Percentiles rank a stretch among this genome's conserved stretches.
Evolutionary conservation across 2,888 invertebrate genomes (phyloP).

Genomic region (Melinopterus prodromus): DNA sequence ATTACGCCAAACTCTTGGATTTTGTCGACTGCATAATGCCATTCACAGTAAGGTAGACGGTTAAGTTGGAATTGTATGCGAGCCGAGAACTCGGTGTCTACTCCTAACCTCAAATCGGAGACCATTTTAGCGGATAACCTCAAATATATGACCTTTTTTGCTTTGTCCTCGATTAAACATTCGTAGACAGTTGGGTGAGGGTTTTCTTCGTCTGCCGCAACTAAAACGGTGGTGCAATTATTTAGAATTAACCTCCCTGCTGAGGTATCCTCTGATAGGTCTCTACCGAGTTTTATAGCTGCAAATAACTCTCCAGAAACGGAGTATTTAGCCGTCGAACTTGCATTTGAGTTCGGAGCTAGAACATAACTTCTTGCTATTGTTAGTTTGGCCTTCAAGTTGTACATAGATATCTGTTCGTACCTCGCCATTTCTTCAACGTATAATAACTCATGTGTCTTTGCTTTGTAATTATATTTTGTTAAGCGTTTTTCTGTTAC

Average conservation of each 20-base stretch:
- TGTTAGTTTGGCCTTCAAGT: conserved; percentile 70
- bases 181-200: conserved; percentile 71
- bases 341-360: conserved; percentile 72
- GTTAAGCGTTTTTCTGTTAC: conserved; percentile 70
- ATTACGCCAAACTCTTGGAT: conserved; percentile 75
- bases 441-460: conserved; percentile 78
- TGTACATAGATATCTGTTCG: conserved; percentile 74
- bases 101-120: conserved; percentile 65
- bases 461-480: conserved; percentile 73
- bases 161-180: conserved; percentile 70
- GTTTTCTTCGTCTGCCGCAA: conserved; percentile 52
- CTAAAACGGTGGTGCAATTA: conserved; percentile 75
- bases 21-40: conserved; percentile 83
- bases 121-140: conserved; percentile 75
- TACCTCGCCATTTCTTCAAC: conserved; percentile 79
- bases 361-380: conserved; percentile 74
- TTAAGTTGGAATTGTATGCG: conserved; percentile 85
- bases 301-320: conserved; percentile 80
- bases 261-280: conserved; percentile 83
- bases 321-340: conserved; percentile 79
- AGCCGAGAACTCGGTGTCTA: conserved; percentile 71
- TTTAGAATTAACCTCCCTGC: conserved; percentile 81
- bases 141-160: conserved; percentile 77
- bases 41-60: conserved; percentile 82
- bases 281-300: conserved; percentile 73